A percentile compares a stretch with the other conserved stretches of the same genome.
Conservation (phyloP, 1,140 invertebrate species). For the Pseudoatta argentina region DNA sequence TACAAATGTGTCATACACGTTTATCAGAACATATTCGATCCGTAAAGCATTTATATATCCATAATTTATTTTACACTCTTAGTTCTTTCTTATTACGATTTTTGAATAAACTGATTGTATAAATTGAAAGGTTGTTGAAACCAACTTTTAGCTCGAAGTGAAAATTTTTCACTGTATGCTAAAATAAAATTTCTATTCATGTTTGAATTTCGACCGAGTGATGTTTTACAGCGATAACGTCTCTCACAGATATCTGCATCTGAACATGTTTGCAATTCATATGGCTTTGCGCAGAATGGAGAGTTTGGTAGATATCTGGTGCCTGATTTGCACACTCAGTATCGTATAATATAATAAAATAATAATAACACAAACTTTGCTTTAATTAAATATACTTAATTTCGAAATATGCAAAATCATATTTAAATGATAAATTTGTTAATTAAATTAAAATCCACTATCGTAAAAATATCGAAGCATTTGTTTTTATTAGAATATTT, state of each 20-base stretch:
- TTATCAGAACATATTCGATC: not conserved
- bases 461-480: not conserved
- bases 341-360: not conserved
- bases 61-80: slow-evolving; percentile 15
- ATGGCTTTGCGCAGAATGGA: not conserved
- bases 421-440: not conserved
- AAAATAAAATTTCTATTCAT: slow-evolving; percentile 12
- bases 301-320: not conserved
- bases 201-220: not conserved
- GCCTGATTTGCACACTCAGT: not conserved
- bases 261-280: slow-evolving; percentile 31
- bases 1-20: not conserved
- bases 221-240: slow-evolving; percentile 24
- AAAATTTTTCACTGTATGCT: not conserved
- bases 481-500: not conserved
- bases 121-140: not conserved
- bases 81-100: not conserved
- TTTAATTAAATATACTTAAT: slow-evolving; percentile 3
- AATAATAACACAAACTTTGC: not conserved
- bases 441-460: not conserved
- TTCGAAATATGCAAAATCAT: not conserved
- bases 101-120: not conserved
- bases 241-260: slow-evolving; percentile 13
- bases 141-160: not conserved
- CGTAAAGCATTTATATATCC: not conserved